Evolutionary conservation across 2,888 invertebrate species (phyloP), one percentile per base, ranked within the genome.

Genomic region (Sussaba pulchella): DNA sequence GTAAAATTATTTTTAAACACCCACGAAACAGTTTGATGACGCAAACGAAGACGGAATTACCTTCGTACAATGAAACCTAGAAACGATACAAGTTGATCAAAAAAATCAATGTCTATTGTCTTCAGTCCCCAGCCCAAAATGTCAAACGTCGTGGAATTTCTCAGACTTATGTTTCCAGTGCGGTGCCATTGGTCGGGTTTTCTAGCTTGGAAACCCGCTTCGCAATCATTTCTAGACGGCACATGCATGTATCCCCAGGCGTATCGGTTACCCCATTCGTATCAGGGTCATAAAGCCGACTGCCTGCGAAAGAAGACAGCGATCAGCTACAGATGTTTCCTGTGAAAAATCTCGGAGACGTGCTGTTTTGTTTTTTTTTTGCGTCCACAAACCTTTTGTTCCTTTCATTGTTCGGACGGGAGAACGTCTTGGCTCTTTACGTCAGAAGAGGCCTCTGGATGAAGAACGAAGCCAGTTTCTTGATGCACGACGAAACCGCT

Each of bases 291-390:
- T 52, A 43, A 54, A 61, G 26, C 45, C 67, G 76, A 54, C 14
- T 41, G 21, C 31, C 47, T 50, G 64, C 6, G 39, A 26, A 47
- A 43, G 39, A 64, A 69, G 67, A 57, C 19, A 1, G 9, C 57
- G 41, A 66, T 47, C 75, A 59, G 24, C 43, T 57, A 81, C 47
- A 69, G 77, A 59, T 43, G 31, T 63, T 72, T 72, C 72, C 54
- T 39, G 47, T 5, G 45, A 43, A 61, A 24, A 66, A 66, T 66
- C 66, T 45, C 41, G 52, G 66, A 61, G 72, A 41, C 45, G 14
- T 39, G 43, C 57, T 69, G n/a, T 41, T 41, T 24, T 63, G 31
- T 50, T 52, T 17, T 31, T 24, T 41, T 21, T 14, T 66, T 64
- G 54, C 67, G 41, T 69, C 67, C 31, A 6, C 2, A 39, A 36